Evolutionary conservation across 2,888 invertebrate species (phyloP), one percentile per base, ranked within the genome.

Genomic region (Caenorhabditis parvicauda): DNA sequence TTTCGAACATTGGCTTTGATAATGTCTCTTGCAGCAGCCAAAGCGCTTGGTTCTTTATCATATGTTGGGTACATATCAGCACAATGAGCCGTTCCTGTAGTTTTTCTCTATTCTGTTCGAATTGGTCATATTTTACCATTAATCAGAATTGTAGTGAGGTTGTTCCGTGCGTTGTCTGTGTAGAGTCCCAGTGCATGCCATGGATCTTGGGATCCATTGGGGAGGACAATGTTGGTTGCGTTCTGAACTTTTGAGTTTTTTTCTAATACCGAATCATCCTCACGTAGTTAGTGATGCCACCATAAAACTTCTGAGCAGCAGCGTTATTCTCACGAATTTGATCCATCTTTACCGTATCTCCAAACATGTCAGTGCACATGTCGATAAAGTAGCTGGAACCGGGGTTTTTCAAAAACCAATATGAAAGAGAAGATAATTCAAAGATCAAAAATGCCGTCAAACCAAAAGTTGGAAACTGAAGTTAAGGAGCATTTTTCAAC

Each of bases 1-100:
- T n/a, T n/a, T n/a, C n/a, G n/a, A n/a, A n/a, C n/a, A n/a, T n/a
- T n/a, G n/a, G n/a, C n/a, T 35, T 66, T 59, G 28, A 70, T 64
- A 9, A 52, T 52, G 19, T 52, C 52, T 4, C 76, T 54, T 0
- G 74, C 75, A 4, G 64, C 70, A 9, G 62, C 51, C 22, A 76
- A 46, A 5, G 65, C 63, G 1, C 32, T 29, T 2, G 76, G 76
- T 28, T 76, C 76, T 0, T 64, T 69, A 21, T 56, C 66, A 51
- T 74, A 74, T 0, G 54, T 44, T 4, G 73, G 69, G 47, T 76
- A 76, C 76, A 76, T 76, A 45, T 76, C 76, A 2, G 68, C 61
- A 54, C 76, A 76, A 61, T 76, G 76, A 7, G 76, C 76, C 9
- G 75, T 71, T 39, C 71, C n/a, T n/a, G n/a, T n/a, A n/a, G n/a